Percentiles rank a stretch among this genome's conserved stretches.
Conservation (phyloP, 2,888 invertebrate genomes). For the Coelinius sp. region DNA sequence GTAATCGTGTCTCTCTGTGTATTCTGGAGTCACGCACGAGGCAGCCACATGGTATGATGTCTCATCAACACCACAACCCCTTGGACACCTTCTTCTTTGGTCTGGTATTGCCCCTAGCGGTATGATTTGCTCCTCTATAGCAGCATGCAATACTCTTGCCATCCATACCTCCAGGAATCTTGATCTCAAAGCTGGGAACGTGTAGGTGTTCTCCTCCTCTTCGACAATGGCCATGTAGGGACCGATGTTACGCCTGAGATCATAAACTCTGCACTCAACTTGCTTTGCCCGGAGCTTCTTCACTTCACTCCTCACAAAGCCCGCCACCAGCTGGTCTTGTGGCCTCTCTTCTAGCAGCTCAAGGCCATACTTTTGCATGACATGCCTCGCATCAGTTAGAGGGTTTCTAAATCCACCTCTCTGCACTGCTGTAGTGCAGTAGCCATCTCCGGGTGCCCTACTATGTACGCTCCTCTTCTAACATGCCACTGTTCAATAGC, state of each 20-base stretch:
- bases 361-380: not conserved
- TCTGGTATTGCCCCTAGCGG: not conserved
- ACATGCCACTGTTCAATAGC: conserved; percentile 26
- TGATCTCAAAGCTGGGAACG: not conserved
- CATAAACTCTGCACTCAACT: not conserved
- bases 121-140: not conserved
- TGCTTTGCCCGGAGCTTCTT: not conserved
- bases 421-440: not conserved
- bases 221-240: not conserved
- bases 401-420: conserved; percentile 26
- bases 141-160: not conserved
- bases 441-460: conserved; percentile 7
- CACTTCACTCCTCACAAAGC: not conserved
- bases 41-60: conserved; percentile 24
- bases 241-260: not conserved
- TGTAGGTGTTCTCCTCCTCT: no score
- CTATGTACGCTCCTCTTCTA: conserved; percentile 18
- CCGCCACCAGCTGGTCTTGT: not conserved
- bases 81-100: not conserved
- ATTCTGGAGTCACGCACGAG: not conserved
- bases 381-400: not conserved
- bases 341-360: not conserved
- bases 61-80: not conserved
- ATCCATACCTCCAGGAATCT: not conserved
- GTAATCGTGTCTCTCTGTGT: conserved; percentile 22